Base-by-base conservation (phyloP, 2,888 invertebrate genomes). In the Phrixothrix hirtus region DNA sequence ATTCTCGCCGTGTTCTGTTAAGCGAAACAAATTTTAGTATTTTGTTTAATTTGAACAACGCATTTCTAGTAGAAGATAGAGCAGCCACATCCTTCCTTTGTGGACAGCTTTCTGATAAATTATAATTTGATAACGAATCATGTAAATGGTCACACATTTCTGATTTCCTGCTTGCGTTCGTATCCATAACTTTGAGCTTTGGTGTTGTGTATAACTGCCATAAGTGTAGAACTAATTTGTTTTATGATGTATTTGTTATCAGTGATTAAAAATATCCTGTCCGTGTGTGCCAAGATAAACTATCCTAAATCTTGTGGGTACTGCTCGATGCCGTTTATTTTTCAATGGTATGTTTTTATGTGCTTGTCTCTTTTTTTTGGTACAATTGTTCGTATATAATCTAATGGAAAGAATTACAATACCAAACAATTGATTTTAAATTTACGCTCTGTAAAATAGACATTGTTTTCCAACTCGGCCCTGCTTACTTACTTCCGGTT, bases 51-150 rank as follows among this genome's bases (percentile, higher is more conserved):
- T 48, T 44, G 21, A 54, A 54, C 43, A 25, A 48, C 52, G 56
- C 52, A 49, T 30, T 44, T 52, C 54, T 41, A 44, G 26, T 25
- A 43, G 48, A 57, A 44, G 48, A 57, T 55, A 59, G 46, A 39
- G 42, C 34, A 51, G 57, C 61, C 61, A 61, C 61, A 61, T 61
- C 61, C 61, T 61, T 61, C 61, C 61, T 59, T 55, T 59, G 49
- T 36, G 51, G 47, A 52, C 38, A 49, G 46, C 29, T 55, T 52
- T 42, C 14, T 41, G 50, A 53, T 58, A 55, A 55, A 27, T 30
- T 26, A 38, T 30, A 35, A 43, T 32, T 26, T 46, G 59, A 59
- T 59, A 60, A 58, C 47, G 42, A 59, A 59, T 55, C 55, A 51
- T 42, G 55, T 44, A 57, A 53, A 55, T 59, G 55, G 55, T 50